Conservation (phyloP, 2,113 vertebrate genomes). For the Reinhardtius hippoglossoides region DNA sequence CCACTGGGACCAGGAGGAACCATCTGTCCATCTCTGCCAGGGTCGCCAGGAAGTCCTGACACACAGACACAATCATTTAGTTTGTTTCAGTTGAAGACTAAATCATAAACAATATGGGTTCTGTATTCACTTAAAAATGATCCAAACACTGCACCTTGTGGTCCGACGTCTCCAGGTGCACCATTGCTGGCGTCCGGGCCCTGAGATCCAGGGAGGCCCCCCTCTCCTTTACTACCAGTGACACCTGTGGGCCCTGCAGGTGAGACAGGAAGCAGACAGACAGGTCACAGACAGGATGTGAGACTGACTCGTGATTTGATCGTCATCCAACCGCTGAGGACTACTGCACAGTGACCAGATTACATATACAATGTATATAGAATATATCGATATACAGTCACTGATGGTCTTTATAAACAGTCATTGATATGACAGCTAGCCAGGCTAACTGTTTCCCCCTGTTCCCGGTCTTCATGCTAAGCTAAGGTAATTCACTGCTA, state of each 20-base stretch:
- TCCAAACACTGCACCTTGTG: conserved; percentile 60
- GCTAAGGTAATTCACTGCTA: too few species aligned
- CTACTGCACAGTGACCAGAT: too few species aligned
- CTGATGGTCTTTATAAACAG: too few species aligned
- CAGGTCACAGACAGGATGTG: background rate
- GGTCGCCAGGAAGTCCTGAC: conserved; percentile 74
- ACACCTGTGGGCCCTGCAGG: conserved; percentile 45
- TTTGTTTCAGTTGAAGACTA: background rate
- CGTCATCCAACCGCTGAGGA: too few species aligned
- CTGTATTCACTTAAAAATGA: background rate
- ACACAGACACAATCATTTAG: background rate
- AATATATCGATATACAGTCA: too few species aligned
- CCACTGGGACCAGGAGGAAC: conserved; percentile 69
- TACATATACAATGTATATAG: too few species aligned
- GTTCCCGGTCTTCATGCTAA: too few species aligned
- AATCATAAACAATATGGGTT: background rate
- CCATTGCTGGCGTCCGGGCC: conserved; percentile 60
- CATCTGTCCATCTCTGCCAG: conserved; percentile 59
- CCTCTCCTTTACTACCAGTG: conserved; percentile 66
- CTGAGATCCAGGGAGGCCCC: conserved; percentile 47
- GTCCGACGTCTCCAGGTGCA: conserved; percentile 60
- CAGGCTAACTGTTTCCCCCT: too few species aligned
- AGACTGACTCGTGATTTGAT: too few species aligned
- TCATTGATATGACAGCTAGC: too few species aligned
- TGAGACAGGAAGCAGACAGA: conserved; percentile 4